Percentiles rank a stretch among this genome's conserved stretches.
These are phyloP conservation scores for Myiotriccus ornatus DNA, from an alignment of 2,797 vertebrate genomes.

Conservation along the genomic window DNA sequence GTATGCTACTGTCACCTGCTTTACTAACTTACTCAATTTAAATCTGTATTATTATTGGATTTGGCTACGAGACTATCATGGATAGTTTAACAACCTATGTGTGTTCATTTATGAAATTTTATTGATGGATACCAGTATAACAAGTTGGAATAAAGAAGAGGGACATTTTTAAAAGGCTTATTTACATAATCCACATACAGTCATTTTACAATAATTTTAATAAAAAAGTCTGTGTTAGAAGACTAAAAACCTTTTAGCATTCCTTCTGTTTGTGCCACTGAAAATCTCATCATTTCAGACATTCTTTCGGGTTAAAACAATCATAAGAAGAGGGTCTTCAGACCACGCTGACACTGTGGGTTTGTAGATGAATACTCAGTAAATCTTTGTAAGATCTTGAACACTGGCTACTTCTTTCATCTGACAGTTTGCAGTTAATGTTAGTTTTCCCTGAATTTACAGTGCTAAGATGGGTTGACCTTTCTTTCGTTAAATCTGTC, in stretches of 20 bases:
- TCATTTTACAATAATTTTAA: neutral
- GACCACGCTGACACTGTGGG: rapidly evolving
- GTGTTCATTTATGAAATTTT: neutral
- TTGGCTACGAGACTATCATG: neutral
- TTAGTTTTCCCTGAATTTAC: neutral
- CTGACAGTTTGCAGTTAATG: neutral
- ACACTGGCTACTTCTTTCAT: neutral
- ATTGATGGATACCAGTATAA: neutral
- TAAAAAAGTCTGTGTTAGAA: neutral
- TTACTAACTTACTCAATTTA: neutral
- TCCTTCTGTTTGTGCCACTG: neutral
- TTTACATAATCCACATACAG: neutral
- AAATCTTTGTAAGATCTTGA: neutral
- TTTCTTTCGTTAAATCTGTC: neutral
- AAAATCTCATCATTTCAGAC: neutral
- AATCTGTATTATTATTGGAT: neutral
- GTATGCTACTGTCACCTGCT: neutral
- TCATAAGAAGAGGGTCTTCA: neutral
- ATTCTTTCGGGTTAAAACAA: neutral
- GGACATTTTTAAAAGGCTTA: neutral
- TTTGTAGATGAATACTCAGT: neutral
- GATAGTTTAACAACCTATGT: neutral
- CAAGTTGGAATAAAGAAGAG: neutral
- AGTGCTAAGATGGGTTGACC: neutral
- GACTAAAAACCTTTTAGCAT: neutral